phyloP scores from a whole-genome alignment of 1,140 invertebrate species.

The Zaprionus lachaisei region DNA sequence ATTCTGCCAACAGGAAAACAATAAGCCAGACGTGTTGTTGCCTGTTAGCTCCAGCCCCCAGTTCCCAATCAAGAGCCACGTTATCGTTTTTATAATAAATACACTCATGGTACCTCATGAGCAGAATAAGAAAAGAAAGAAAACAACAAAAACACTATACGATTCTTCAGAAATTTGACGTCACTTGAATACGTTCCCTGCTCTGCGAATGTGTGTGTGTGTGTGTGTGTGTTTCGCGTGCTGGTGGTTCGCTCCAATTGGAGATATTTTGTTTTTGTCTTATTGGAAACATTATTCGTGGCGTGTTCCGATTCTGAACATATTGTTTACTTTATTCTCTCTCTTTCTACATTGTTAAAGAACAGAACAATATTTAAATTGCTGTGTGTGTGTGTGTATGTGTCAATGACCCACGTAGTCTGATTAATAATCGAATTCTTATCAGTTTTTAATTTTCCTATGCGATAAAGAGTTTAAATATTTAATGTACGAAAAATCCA shows the following conservation, averaged over 20 bases:
- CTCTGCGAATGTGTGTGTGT: constrained; percentile 11
- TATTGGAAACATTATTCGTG: constrained; percentile 45
- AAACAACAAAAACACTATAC: constrained; percentile 9
- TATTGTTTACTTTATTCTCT: constrained; percentile 12
- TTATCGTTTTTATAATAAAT: constrained; percentile 57
- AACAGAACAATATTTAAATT: constrained; percentile 4
- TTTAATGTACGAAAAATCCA: not conserved
- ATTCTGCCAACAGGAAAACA: constrained; percentile 18
- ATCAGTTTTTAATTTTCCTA: not conserved
- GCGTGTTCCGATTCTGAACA: constrained; percentile 14
- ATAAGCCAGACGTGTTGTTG: not conserved
- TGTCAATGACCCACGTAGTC: constrained; percentile 50
- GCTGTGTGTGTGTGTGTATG: constrained; percentile 7
- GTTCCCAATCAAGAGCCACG: constrained; percentile 44
- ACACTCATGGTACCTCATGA: not conserved
- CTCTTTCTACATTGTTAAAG: not conserved
- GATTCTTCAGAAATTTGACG: constrained; percentile 41
- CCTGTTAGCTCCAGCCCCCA: not conserved
- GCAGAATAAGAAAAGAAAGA: constrained; percentile 20
- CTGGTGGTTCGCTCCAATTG: constrained; percentile 43
- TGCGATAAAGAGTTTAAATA: not conserved
- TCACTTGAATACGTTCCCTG: constrained; percentile 18
- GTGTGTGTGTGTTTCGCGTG: constrained; percentile 19
- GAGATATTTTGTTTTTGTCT: constrained; percentile 22
- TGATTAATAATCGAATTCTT: constrained; percentile 13